phyloP scores from a whole-genome alignment of 2,113 vertebrate species.

The Paralichthys olivaceus region DNA sequence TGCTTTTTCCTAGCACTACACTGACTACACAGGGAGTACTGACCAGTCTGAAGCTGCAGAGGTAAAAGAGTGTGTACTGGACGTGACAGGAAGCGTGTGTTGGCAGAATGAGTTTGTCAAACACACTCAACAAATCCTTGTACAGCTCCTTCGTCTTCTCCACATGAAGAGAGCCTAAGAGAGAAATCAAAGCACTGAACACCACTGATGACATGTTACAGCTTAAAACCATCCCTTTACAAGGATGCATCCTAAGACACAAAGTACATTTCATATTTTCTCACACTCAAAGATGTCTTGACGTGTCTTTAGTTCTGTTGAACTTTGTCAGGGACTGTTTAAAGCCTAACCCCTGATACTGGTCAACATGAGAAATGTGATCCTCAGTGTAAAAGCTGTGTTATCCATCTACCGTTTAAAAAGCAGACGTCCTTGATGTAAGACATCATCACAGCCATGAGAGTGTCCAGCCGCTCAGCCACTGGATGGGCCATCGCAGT shows the following conservation, averaged over 20 bases:
- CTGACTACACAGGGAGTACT: constrained; percentile 67
- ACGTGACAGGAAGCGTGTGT: constrained; percentile 94
- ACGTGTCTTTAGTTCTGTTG: no score
- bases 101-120: constrained; percentile 94
- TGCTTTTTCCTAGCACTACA: neutral
- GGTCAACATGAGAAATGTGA: neutral
- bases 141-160: constrained; percentile 90
- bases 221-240: no score
- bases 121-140: constrained; percentile 88
- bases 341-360: no score
- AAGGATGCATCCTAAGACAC: no score
- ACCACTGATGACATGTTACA: neutral
- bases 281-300: neutral
- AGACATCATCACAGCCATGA: constrained; percentile 88
- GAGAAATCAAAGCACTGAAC: neutral
- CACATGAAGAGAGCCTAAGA: constrained; percentile 84
- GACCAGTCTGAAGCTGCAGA: constrained; percentile 97
- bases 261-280: neutral
- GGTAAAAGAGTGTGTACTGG: constrained; percentile 94
- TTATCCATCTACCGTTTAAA: constrained; percentile 79
- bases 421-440: constrained; percentile 91
- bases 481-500: constrained; percentile 86
- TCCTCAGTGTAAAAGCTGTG: neutral
- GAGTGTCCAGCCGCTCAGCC: constrained; percentile 90
- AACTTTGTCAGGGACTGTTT: no score